Conservation (phyloP, 2,113 vertebrate species). For the Rhipidura dahli region DNA sequence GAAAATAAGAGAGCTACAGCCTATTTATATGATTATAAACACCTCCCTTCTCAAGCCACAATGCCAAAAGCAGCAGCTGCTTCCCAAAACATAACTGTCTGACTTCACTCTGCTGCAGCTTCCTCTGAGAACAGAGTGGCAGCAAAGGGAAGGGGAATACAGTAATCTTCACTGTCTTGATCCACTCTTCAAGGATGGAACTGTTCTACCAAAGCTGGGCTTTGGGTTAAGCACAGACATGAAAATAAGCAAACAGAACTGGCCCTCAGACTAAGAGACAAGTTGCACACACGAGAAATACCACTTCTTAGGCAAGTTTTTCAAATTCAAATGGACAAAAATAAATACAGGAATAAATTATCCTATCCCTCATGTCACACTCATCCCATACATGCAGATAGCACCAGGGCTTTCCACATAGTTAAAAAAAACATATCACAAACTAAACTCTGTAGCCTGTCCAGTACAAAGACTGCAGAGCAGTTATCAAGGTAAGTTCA, state of each 20-base stretch:
- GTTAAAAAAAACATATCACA: neutral
- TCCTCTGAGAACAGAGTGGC: neutral
- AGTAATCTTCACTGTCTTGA: neutral
- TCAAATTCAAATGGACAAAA: neutral
- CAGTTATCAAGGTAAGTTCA: neutral
- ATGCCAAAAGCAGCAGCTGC: neutral
- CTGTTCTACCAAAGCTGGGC: neutral
- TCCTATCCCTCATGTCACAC: neutral
- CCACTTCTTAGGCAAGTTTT: neutral
- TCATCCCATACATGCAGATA: neutral
- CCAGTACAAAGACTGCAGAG: neutral
- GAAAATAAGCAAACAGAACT: neutral
- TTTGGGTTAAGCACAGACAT: neutral
- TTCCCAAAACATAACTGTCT: neutral
- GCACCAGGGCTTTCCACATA: neutral
- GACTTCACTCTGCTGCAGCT: neutral
- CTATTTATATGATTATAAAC: neutral
- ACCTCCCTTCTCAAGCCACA: neutral
- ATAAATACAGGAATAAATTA: neutral
- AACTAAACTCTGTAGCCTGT: neutral
- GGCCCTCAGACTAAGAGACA: neutral
- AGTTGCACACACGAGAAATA: neutral
- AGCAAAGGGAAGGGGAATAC: neutral
- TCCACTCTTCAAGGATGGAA: neutral
- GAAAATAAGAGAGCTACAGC: neutral